phyloP scores from a whole-genome alignment of 2,888 invertebrate species.

The Blomia tropicalis region DNA sequence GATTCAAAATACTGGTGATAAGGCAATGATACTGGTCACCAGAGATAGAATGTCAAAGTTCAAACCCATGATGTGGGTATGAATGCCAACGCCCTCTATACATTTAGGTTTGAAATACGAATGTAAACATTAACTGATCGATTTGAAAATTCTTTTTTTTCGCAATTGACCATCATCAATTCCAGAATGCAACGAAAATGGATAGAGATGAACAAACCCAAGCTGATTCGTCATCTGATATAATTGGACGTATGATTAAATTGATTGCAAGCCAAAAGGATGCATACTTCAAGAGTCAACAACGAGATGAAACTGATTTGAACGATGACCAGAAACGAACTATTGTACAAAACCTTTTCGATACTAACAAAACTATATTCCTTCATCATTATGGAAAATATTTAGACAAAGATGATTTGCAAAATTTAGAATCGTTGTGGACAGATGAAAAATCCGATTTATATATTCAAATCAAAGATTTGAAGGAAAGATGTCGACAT shows the following conservation, averaged over 20 bases:
- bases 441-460: constrained; percentile 46
- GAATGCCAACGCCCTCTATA: no score
- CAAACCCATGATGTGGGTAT: no score
- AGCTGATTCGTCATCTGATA: no score
- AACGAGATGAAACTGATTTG: constrained; percentile 58
- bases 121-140: no score
- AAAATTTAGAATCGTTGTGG: constrained; percentile 45
- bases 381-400: constrained; percentile 58
- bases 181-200: no score
- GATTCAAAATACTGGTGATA: no score
- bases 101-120: no score
- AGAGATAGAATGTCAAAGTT: no score
- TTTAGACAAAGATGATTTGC: constrained; percentile 50
- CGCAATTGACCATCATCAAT: no score
- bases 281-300: constrained; percentile 41
- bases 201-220: no score
- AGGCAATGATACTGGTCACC: no score
- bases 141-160: no score
- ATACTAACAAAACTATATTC: constrained; percentile 52
- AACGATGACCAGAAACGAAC: constrained; percentile 50
- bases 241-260: neutral
- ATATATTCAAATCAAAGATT: constrained; percentile 46
- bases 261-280: neutral
- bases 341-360: constrained; percentile 49
- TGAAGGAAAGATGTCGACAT: constrained; percentile 28